phyloP scores from a whole-genome alignment of 2,113 vertebrate species.

The Colaptes auratus region DNA sequence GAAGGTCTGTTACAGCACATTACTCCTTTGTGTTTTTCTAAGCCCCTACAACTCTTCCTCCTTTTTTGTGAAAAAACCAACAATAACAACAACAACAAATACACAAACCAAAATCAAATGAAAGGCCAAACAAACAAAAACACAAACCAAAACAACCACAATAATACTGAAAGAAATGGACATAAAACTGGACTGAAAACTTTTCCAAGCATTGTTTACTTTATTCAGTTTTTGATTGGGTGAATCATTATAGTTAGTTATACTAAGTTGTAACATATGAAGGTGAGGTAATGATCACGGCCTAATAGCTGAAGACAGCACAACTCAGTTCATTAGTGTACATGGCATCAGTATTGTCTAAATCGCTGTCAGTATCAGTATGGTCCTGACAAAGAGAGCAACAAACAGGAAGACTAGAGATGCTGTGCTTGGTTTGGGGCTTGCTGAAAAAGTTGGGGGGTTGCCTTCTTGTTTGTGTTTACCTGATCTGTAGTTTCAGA shows the following conservation, averaged over 20 bases:
- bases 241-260: not conserved
- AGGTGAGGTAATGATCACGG: not conserved
- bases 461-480: not conserved
- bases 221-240: not conserved
- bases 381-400: not conserved
- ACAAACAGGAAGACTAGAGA: not conserved
- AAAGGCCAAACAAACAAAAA: not conserved
- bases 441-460: not conserved
- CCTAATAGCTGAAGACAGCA: not conserved
- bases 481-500: not conserved
- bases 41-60: not conserved
- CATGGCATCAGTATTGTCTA: not conserved
- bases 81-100: no score
- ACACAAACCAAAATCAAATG: not conserved
- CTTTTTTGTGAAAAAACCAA: not conserved
- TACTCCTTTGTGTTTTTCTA: not conserved
- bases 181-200: not conserved
- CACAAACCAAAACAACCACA: not conserved
- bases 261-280: not conserved
- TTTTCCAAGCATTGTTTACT: not conserved
- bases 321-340: not conserved
- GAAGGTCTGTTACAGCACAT: not conserved
- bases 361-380: not conserved
- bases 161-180: not conserved
- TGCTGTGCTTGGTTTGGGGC: not conserved